Evolutionary conservation across 2,797 vertebrate species (phyloP).

Genomic region (Thaleichthys pacificus): DNA sequence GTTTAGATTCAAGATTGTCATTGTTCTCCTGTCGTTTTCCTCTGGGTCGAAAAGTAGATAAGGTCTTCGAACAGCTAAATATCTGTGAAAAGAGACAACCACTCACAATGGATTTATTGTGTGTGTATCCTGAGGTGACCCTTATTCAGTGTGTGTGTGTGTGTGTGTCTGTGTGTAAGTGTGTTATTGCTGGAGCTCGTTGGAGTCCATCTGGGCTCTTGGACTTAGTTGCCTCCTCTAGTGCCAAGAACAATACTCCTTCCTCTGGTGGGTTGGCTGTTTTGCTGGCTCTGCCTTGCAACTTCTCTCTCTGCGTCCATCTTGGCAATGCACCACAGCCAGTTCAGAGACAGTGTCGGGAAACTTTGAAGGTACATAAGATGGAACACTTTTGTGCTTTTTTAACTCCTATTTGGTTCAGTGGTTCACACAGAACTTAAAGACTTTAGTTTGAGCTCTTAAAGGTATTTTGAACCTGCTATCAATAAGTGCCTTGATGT

Average conservation of each 20-base stretch:
- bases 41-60: conserved; percentile 33
- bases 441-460: background rate
- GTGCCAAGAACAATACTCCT: conserved; percentile 70
- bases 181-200: conserved; percentile 65
- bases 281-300: conserved; percentile 52
- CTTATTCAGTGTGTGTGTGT: conserved; percentile 32
- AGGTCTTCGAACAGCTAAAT: conserved; percentile 35
- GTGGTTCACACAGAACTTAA: background rate
- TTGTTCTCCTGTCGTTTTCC: conserved; percentile 40
- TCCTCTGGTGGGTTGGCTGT: conserved; percentile 58
- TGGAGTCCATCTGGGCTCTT: conserved; percentile 68
- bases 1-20: conserved; percentile 30
- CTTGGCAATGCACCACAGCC: conserved; percentile 43
- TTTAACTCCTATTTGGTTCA: conserved; percentile 5
- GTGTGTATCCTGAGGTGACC: conserved; percentile 66
- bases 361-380: conserved; percentile 31
- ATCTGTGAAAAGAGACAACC: conserved; percentile 56
- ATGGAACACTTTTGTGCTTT: conserved; percentile 39
- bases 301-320: conserved; percentile 47
- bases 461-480: no score
- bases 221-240: conserved; percentile 50
- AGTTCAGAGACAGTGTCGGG: conserved; percentile 45
- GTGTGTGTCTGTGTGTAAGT: conserved; percentile 47
- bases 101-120: conserved; percentile 64
- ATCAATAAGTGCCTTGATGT: no score